Conservation (phyloP, 2,888 invertebrate species). For the Anaspis maculata region DNA sequence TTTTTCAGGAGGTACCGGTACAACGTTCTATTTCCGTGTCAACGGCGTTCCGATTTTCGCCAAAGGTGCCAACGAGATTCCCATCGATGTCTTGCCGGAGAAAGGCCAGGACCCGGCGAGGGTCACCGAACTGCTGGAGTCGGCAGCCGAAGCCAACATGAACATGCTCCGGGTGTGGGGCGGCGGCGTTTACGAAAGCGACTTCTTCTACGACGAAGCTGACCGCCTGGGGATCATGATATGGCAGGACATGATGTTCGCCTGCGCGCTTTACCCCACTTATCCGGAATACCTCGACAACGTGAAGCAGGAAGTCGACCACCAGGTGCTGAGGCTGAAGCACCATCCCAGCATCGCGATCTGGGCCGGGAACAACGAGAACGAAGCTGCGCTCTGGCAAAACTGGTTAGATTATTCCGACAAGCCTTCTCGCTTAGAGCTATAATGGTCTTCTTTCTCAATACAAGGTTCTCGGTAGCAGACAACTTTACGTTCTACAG, state of each 20-base stretch:
- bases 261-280: slow-evolving; percentile 88
- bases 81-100: slow-evolving; percentile 78
- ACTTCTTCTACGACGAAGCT: no score
- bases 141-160: no score
- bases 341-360: background rate
- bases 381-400: no score
- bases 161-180: no score
- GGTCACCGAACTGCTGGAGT: slow-evolving; percentile 57
- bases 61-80: no score
- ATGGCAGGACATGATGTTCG: slow-evolving; percentile 98
- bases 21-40: slow-evolving; percentile 81
- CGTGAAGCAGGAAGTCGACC: background rate
- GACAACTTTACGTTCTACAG: slow-evolving; percentile 32
- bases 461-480: no score
- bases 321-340: background rate
- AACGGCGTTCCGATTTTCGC: no score
- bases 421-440: no score
- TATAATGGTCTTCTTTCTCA: no score
- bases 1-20: no score
- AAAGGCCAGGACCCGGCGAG: slow-evolving; percentile 48
- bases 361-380: background rate
- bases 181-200: no score
- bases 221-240: slow-evolving; percentile 86
- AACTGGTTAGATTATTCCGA: no score
- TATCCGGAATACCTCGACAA: slow-evolving; percentile 55